Percentiles rank a stretch among this genome's conserved stretches.
Evolutionary conservation across 1,140 invertebrate genomes (phyloP).

Genomic region (Cydia strobilella): DNA sequence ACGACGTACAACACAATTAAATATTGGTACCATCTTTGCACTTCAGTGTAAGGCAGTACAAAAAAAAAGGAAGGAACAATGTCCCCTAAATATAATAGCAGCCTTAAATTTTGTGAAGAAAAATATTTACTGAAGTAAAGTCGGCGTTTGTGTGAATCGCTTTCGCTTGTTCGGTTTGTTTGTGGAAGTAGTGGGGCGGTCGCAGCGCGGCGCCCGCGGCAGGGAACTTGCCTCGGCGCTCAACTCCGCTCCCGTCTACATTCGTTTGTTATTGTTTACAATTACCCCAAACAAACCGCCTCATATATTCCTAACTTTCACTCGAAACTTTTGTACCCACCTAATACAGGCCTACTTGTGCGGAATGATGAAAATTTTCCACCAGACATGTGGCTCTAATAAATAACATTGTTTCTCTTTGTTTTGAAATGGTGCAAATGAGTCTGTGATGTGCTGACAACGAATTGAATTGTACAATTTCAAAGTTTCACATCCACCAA

Average conservation of each 20-base stretch:
- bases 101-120: conserved; percentile 6
- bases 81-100: not conserved
- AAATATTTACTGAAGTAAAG: conserved; percentile 17
- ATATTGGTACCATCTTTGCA: too few relatives aligned
- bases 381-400: conserved; percentile 35
- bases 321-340: conserved; percentile 43
- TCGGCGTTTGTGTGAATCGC: conserved; percentile 32
- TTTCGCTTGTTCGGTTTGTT: conserved; percentile 40
- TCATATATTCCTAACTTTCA: conserved; percentile 53
- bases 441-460: conserved; percentile 6
- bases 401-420: conserved; percentile 34
- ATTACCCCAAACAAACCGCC: conserved; percentile 55
- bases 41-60: not conserved
- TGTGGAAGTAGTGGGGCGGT: conserved; percentile 37
- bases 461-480: not conserved
- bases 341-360: conserved; percentile 44
- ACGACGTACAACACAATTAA: too few relatives aligned
- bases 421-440: conserved; percentile 15
- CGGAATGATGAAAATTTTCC: conserved; percentile 47
- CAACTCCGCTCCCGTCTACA: conserved; percentile 39
- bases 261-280: conserved; percentile 62
- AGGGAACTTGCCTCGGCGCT: conserved; percentile 35
- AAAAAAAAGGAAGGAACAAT: conserved; percentile 15
- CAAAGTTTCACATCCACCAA: not conserved
- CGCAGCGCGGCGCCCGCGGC: conserved; percentile 27